phyloP scores from a whole-genome alignment of 2,113 vertebrate species.

The Mola mola region DNA sequence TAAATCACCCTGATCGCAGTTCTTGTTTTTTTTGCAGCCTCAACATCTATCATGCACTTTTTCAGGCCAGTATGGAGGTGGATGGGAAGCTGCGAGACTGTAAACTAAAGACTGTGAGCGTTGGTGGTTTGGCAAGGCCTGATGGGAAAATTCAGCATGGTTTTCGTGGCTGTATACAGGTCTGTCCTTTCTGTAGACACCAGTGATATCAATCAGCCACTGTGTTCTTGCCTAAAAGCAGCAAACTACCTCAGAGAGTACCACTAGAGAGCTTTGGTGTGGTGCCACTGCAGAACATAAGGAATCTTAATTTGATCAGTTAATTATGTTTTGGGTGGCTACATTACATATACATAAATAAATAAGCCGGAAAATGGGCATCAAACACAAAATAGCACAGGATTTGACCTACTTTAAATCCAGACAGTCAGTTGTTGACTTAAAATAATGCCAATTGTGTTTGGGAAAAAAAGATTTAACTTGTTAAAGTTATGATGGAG shows the following conservation, averaged over 20 bases:
- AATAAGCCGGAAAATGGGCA: too few species aligned
- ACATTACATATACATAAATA: too few species aligned
- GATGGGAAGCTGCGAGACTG: slow-evolving; percentile 84
- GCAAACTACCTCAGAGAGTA: too few species aligned
- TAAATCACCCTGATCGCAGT: background rate
- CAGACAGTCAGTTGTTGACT: background rate
- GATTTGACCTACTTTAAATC: background rate
- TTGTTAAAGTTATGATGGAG: background rate
- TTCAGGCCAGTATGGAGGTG: slow-evolving; percentile 82
- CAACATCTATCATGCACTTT: background rate
- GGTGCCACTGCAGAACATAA: too few species aligned
- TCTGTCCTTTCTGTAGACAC: slow-evolving; percentile 41
- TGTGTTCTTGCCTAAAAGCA: too few species aligned
- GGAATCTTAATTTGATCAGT: too few species aligned
- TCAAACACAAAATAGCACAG: too few species aligned
- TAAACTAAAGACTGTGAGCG: slow-evolving; percentile 83
- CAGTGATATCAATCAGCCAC: background rate
- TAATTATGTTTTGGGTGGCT: too few species aligned
- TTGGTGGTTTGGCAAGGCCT: slow-evolving; percentile 80
- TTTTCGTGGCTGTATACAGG: slow-evolving; percentile 93
- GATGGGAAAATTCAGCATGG: slow-evolving; percentile 83
- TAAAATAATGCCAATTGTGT: background rate
- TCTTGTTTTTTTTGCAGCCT: background rate
- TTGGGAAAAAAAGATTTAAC: background rate
- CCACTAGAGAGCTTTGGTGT: too few species aligned